These are phyloP conservation scores for Macrophya annulata DNA, from an alignment of 2,888 invertebrate genomes.

Conservation along the genomic window DNA sequence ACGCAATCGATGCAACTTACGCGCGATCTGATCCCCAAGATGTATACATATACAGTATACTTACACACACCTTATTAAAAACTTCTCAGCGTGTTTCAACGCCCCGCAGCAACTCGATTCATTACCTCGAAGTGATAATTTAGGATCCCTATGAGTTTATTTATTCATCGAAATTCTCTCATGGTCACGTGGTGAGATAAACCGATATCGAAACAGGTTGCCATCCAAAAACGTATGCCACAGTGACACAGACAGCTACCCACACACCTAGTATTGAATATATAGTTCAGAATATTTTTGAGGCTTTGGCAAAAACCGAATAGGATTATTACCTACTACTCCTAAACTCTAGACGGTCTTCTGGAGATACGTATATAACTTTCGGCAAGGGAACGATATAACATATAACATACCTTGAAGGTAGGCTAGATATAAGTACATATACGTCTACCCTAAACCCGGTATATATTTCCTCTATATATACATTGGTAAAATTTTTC, in stretches of 20 bases:
- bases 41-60: background rate
- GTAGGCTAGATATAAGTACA: background rate
- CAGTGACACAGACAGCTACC: too few species aligned
- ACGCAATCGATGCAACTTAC: background rate
- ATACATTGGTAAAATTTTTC: slow-evolving; percentile 12
- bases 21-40: background rate
- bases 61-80: background rate
- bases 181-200: slow-evolving; percentile 22
- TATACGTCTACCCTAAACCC: background rate
- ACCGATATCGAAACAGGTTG: slow-evolving; percentile 7
- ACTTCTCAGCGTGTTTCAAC: background rate
- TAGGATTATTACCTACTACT: slow-evolving; percentile 15
- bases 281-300: background rate
- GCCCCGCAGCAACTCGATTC: background rate
- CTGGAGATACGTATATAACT: slow-evolving; percentile 1
- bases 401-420: background rate
- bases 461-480: background rate
- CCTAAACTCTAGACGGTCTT: background rate
- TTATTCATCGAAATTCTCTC: background rate
- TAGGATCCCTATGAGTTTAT: background rate
- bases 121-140: slow-evolving; percentile 3
- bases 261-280: too few species aligned
- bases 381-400: slow-evolving; percentile 1
- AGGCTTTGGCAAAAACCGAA: background rate
- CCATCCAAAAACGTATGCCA: background rate